phyloP scores from a whole-genome alignment of 1,140 invertebrate species.

The Leguminivora glycinivorella region DNA sequence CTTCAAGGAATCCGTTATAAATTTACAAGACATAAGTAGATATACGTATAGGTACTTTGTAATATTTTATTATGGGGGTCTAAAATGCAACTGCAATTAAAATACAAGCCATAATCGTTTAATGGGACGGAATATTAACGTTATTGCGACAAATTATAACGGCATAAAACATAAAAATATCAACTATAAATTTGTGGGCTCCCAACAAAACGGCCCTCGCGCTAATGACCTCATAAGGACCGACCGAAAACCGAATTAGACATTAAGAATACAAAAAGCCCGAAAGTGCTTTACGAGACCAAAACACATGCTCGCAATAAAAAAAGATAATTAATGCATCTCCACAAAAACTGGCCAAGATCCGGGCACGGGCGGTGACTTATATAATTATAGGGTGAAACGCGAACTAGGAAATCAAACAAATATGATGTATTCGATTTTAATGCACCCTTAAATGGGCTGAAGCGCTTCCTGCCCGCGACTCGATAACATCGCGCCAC shows the following conservation, averaged over 20 bases:
- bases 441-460: constrained; percentile 78
- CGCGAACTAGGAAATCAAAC: constrained; percentile 78
- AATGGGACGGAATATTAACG: constrained; percentile 38
- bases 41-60: neutral
- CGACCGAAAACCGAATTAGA: constrained; percentile 64
- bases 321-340: constrained; percentile 75
- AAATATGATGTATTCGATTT: constrained; percentile 79
- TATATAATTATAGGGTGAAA: constrained; percentile 78
- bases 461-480: constrained; percentile 71
- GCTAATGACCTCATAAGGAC: constrained; percentile 64
- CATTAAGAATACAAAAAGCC: constrained; percentile 66
- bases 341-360: constrained; percentile 65
- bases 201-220: constrained; percentile 44
- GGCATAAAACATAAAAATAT: constrained; percentile 48
- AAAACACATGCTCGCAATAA: constrained; percentile 70
- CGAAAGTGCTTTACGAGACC: constrained; percentile 69
- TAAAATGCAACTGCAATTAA: constrained; percentile 19
- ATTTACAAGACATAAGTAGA: neutral
- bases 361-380: constrained; percentile 71
- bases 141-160: constrained; percentile 54
- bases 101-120: constrained; percentile 24
- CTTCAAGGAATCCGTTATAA: neutral
- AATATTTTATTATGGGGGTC: neutral
- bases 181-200: constrained; percentile 47
- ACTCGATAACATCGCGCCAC: constrained; percentile 69